Evolutionary conservation across 2,797 vertebrate genomes (phyloP).

Genomic region (Ambastaia sidthimunki): DNA sequence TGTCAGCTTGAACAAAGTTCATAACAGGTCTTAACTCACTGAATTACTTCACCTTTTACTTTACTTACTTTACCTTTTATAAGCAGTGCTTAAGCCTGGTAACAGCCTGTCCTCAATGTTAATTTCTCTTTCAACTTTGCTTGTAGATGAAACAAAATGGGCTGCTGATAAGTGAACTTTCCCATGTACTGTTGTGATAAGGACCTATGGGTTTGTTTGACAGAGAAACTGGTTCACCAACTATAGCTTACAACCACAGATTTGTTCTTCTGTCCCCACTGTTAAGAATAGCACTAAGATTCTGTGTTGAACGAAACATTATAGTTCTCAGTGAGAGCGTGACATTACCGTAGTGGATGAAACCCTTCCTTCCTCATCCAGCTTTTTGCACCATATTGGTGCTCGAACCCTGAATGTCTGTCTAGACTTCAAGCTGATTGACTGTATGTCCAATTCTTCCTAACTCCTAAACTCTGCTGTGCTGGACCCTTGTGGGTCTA

Average conservation of each 20-base stretch:
- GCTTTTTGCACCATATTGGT: constrained; percentile 81
- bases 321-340: constrained; percentile 80
- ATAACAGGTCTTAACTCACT: no score
- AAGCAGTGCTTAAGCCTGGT: neutral
- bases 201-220: neutral
- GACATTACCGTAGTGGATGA: constrained; percentile 60
- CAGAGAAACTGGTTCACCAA: neutral
- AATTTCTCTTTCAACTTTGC: neutral
- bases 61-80: constrained; percentile 21
- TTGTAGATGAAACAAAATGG: neutral
- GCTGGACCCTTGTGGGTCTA: constrained; percentile 25
- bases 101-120: neutral
- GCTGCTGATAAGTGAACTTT: neutral
- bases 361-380: constrained; percentile 43
- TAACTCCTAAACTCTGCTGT: constrained; percentile 25
- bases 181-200: constrained; percentile 5
- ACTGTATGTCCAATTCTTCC: constrained; percentile 14
- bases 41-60: no score
- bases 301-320: constrained; percentile 58
- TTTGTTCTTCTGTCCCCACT: constrained; percentile 39
- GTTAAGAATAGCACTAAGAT: constrained; percentile 42
- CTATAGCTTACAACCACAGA: constrained; percentile 22
- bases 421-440: constrained; percentile 1
- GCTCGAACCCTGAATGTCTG: constrained; percentile 23
- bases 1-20: neutral